phyloP scores from a whole-genome alignment of 2,113 vertebrate genomes.

The Sebastes fasciatus region DNA sequence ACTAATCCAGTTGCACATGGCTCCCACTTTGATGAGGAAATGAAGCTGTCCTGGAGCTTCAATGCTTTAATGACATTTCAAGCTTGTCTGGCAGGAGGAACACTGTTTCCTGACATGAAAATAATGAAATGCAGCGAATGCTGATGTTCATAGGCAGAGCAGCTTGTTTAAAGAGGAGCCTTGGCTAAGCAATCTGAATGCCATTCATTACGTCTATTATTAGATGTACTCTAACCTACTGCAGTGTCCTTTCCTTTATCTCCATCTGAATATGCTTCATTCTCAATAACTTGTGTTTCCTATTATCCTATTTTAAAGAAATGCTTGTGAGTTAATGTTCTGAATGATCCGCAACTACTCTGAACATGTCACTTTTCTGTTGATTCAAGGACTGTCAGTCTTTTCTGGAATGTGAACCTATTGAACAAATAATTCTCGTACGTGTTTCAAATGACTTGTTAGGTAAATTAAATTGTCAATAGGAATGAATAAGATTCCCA shows the following conservation, averaged over 20 bases:
- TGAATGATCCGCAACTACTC: not conserved
- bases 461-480: not conserved
- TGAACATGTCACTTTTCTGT: not conserved
- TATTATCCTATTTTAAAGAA: not conserved
- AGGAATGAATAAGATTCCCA: not conserved
- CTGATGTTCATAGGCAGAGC: slow-evolving; percentile 27
- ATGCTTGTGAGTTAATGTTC: not conserved
- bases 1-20: slow-evolving; percentile 13
- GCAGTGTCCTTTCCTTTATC: slow-evolving; percentile 6
- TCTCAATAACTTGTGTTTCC: not conserved
- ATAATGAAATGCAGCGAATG: slow-evolving; percentile 47
- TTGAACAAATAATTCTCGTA: not conserved
- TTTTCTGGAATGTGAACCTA: not conserved
- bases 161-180: slow-evolving; percentile 7
- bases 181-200: slow-evolving; percentile 15
- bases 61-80: slow-evolving; percentile 42
- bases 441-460: not conserved
- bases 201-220: slow-evolving; percentile 27
- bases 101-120: slow-evolving; percentile 35
- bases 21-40: slow-evolving; percentile 50
- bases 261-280: not conserved
- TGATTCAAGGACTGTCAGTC: not conserved
- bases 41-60: slow-evolving; percentile 48
- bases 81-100: slow-evolving; percentile 28
- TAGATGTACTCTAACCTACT: slow-evolving; percentile 2